Base-by-base conservation (phyloP, 2,888 invertebrate genomes). In the Hirtodrosophila histrioides region DNA sequence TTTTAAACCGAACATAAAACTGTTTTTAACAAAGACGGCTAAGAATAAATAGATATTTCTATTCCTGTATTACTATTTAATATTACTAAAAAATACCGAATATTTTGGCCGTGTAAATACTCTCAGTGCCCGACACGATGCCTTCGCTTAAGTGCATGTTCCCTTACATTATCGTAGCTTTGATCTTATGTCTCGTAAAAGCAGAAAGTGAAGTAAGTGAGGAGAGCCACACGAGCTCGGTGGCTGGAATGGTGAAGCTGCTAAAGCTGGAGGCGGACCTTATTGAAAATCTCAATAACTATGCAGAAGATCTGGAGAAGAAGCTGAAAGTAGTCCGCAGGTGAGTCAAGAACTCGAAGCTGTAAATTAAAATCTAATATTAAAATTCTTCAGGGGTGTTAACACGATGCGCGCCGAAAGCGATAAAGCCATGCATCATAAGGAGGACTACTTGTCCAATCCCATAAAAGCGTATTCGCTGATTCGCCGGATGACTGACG, bases 391-490 rank as follows among this genome's bases (percentile, higher is more conserved):
- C 50, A 89, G 88, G 45, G 75, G 67, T 43, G 43, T 88, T 9
- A 4, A 49, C 3, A 56, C 45, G 5, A 63, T 90, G 64, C 74
- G 69, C 8, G 50, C 35, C 4, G 89, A 89, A 44, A 88, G 79
- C 27, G 35, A 58, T 3, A 80, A 69, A 49, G 85, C 82, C 1
- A 6, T 50, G 0, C 9, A 35, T 0, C 64, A 83, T 11, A 62
- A 64, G 3, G 88, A 86, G 9, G 51, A 65, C 0, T 90, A 90
- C 67, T 41, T 90, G 1, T 78, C 78, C 31, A 90, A 90, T 72
- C 90, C 91, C 0, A 36, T 90, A 0, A 84, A 83, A 50, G 65
- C 82, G 0, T 89, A 86, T 55, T 53, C 86, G 0, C 65, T 90
- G 0, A 69, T 90, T 0, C 83, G 90, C 0, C 87, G 89, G 3